Percentiles rank a stretch among this genome's conserved stretches.
Evolutionary conservation across 2,113 vertebrate species (phyloP).

Genomic region (Vanacampus margaritifer): DNA sequence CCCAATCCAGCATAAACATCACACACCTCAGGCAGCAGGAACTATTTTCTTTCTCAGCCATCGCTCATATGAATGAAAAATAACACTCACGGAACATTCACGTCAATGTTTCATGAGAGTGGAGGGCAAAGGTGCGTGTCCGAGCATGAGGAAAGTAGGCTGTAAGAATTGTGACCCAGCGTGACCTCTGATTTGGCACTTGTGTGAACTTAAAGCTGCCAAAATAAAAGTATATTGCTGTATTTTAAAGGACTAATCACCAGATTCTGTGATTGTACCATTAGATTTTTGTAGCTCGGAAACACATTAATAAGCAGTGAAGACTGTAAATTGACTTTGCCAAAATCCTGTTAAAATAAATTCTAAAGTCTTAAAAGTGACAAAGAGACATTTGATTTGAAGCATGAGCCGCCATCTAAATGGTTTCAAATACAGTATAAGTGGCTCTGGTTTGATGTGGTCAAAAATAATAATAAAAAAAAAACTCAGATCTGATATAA

Average conservation of each 20-base stretch:
- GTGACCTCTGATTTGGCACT: neutral
- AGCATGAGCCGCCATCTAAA: neutral
- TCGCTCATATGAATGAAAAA: constrained; percentile 26
- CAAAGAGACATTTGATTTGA: neutral
- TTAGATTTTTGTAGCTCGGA: neutral
- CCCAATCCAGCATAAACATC: constrained; percentile 72
- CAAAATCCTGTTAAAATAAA: neutral
- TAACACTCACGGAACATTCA: constrained; percentile 56
- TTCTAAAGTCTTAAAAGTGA: neutral
- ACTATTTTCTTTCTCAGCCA: constrained; percentile 46
- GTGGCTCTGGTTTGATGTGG: neutral
- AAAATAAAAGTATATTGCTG: neutral
- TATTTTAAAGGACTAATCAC: neutral
- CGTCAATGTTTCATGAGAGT: constrained; percentile 5
- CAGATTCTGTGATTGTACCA: neutral
- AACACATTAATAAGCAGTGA: neutral
- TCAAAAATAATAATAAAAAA: neutral
- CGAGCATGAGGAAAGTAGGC: constrained; percentile 1
- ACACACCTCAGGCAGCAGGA: constrained; percentile 48
- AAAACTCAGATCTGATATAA: neutral
- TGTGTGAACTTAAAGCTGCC: neutral
- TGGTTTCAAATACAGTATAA: neutral
- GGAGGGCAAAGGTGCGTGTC: constrained; percentile 5
- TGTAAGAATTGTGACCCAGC: neutral
- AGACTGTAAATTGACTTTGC: neutral